A percentile compares a stretch with the other conserved stretches of the same genome.
Conservation (phyloP, 2,797 vertebrate species). For the Mormyrus hasselquistii region DNA sequence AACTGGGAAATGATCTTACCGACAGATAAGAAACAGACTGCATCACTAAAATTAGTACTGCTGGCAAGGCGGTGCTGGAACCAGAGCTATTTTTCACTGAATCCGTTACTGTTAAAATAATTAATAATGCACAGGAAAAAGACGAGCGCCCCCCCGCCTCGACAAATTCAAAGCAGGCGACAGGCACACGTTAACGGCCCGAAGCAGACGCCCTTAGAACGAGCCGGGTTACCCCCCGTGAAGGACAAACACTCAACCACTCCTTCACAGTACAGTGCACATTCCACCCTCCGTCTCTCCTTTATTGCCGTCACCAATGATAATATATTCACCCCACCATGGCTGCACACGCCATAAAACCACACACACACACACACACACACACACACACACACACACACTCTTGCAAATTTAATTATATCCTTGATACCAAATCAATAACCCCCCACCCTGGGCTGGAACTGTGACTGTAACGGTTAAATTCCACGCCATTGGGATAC, state of each 20-base stretch:
- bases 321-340: slow-evolving; percentile 33
- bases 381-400: slow-evolving; percentile 18
- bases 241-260: background rate
- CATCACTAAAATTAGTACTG: background rate
- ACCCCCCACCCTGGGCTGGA: slow-evolving; percentile 22
- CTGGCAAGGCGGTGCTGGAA: background rate
- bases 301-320: slow-evolving; percentile 26
- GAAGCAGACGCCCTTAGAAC: background rate
- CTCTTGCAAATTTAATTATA: slow-evolving; percentile 31
- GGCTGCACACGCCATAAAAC: slow-evolving; percentile 12
- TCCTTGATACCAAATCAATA: slow-evolving; percentile 35
- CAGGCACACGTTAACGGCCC: background rate
- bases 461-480: slow-evolving; percentile 20
- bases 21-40: background rate
- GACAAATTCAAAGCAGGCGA: background rate
- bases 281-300: slow-evolving; percentile 17
- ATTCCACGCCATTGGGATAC: slow-evolving; percentile 20
- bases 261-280: background rate
- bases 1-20: background rate
- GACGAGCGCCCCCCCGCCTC: background rate
- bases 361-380: slow-evolving; percentile 19
- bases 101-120: slow-evolving; percentile 5
- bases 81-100: background rate
- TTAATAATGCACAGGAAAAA: background rate
- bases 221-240: background rate